Conservation (phyloP, 2,888 invertebrate genomes). For the Andricus curvator region DNA sequence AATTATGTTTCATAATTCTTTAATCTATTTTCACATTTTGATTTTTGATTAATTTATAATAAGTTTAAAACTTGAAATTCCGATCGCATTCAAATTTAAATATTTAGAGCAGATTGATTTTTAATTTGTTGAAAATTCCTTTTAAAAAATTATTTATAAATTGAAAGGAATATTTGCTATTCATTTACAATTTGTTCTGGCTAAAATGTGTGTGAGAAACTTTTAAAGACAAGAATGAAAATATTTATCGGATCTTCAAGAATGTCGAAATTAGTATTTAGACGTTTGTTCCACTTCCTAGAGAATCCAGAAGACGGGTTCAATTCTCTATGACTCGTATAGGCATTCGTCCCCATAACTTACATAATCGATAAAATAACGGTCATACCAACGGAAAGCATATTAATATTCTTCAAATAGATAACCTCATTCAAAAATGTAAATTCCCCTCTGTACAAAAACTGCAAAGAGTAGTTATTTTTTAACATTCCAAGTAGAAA, state of each 20-base stretch:
- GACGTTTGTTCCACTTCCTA: not conserved
- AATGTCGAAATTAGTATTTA: conserved; percentile 20
- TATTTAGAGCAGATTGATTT: too few relatives aligned
- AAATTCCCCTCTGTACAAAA: not conserved
- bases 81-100: too few relatives aligned
- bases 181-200: not conserved
- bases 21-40: too few relatives aligned
- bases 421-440: not conserved
- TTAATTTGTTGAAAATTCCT: too few relatives aligned
- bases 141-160: too few relatives aligned
- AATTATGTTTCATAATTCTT: too few relatives aligned
- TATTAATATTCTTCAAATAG: conserved; percentile 53
- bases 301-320: not conserved
- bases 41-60: too few relatives aligned
- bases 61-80: too few relatives aligned
- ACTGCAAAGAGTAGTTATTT: not conserved
- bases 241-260: not conserved
- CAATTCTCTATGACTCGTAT: conserved; percentile 39
- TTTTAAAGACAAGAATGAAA: conserved; percentile 18
- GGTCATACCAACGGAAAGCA: conserved; percentile 52
- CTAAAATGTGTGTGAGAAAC: not conserved
- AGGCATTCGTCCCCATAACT: conserved; percentile 60
- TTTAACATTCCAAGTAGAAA: conserved; percentile 4
- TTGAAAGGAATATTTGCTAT: too few relatives aligned
- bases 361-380: conserved; percentile 56